phyloP scores from a whole-genome alignment of 2,113 vertebrate genomes.

The Psophia crepitans region DNA sequence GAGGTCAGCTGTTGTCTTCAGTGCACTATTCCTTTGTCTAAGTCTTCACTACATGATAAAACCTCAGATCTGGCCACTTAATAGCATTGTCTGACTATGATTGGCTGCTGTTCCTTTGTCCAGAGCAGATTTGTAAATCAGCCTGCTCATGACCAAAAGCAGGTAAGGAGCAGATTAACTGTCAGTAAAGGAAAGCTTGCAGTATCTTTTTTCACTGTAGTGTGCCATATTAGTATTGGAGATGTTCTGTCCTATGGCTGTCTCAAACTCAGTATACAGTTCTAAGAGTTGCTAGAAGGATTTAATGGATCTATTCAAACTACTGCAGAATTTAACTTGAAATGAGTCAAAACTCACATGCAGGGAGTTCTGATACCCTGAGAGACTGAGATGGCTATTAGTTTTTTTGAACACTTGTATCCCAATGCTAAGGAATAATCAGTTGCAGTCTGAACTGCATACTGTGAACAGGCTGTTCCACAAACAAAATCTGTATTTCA shows the following conservation, averaged over 20 bases:
- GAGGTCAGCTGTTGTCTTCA: background rate
- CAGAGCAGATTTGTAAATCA: background rate
- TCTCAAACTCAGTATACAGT: background rate
- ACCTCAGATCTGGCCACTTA: background rate
- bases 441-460: background rate
- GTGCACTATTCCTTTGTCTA: background rate
- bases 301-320: background rate
- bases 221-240: background rate
- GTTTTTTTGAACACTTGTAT: background rate
- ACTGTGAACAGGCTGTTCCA: background rate
- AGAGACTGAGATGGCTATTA: background rate
- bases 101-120: background rate
- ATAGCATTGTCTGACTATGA: background rate
- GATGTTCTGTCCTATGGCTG: background rate
- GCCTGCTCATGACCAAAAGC: background rate
- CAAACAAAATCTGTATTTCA: background rate
- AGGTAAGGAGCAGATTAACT: background rate
- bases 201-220: background rate
- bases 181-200: background rate
- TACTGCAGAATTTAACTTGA: background rate
- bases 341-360: background rate
- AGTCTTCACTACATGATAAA: background rate
- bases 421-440: background rate
- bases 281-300: background rate
- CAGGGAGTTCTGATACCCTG: background rate